Evolutionary conservation across 1,140 invertebrate genomes (phyloP), one percentile per base, ranked within the genome.

Genomic region (Bombus breviceps): DNA sequence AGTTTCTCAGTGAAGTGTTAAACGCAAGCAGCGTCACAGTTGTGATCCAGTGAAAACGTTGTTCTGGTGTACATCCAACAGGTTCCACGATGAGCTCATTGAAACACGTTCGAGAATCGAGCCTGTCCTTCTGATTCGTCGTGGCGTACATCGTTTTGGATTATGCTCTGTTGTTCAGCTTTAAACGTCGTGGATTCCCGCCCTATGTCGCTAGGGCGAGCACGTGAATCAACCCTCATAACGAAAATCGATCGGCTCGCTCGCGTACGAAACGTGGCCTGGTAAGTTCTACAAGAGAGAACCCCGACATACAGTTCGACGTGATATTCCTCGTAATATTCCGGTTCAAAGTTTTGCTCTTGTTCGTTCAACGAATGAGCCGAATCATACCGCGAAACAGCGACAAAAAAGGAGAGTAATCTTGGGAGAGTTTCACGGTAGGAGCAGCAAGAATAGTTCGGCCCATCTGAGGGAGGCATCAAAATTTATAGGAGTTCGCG

Each of bases 211-310:
- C 74, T 75, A 85, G 78, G 82, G 43, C 82, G 86, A 89, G n/a
- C 89, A 88, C 86, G 88, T 87, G 88, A 90, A 90, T 85, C 88
- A 81, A 66, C 85, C 82, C 82, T 90, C 87, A 68, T 85, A 87
- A 75, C 66, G 78, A 86, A 71, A 89, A 90, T 90, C 85, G 89
- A 90, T 90, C 88, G 85, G 59, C 47, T 47, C 62, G 83, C 85
- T 79, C 13, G 69, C 66, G 77, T 86, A 85, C 62, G 76, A 83
- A 89, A 87, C 88, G 85, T 79, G 86, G 73, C 86, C 78, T 73
- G 85, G 89, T 89, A 90, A 89, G 88, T 90, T 89, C 73, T 73
- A 77, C 69, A 66, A 71, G 64, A 57, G 68, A 47, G 43, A 43
- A 57, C 22, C 69, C 37, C 62, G 39, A 39, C 22, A 69, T 2